Evolutionary conservation across 2,888 invertebrate genomes (phyloP).

Genomic region (Poecilus cupreus): DNA sequence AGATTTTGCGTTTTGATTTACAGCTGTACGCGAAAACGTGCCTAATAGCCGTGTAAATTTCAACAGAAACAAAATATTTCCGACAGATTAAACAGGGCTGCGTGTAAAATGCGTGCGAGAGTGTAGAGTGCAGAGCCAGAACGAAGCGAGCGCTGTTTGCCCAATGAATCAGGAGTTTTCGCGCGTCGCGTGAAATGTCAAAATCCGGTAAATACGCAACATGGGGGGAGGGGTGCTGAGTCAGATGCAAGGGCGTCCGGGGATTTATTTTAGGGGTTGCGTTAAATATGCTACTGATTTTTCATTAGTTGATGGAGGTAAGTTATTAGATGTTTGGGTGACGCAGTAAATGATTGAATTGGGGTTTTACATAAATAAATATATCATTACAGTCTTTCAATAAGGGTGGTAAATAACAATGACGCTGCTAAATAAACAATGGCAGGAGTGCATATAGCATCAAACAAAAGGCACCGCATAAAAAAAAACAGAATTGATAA

Average conservation of each 20-base stretch:
- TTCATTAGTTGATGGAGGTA: slow-evolving; percentile 38
- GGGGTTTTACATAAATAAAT: background rate
- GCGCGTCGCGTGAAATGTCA: slow-evolving; percentile 45
- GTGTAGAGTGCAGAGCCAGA: too few species aligned
- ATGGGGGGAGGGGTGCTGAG: background rate
- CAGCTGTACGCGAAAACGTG: slow-evolving; percentile 1
- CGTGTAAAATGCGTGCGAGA: background rate
- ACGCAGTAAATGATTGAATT: background rate
- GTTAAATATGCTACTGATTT: slow-evolving; percentile 36
- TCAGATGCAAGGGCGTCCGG: slow-evolving; percentile 1
- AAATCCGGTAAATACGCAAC: slow-evolving; percentile 41
- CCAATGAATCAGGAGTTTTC: slow-evolving; percentile 36
- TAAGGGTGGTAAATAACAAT: background rate
- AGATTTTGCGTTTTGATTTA: slow-evolving; percentile 4
- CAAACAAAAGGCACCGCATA: too few species aligned
- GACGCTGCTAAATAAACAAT: too few species aligned
- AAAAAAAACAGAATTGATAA: too few species aligned
- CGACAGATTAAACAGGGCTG: slow-evolving; percentile 18
- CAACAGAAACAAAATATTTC: slow-evolving; percentile 33
- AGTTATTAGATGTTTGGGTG: background rate
- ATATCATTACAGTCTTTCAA: background rate
- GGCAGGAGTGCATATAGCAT: too few species aligned
- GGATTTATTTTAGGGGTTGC: slow-evolving; percentile 29
- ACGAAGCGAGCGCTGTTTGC: background rate
- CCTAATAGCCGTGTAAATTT: slow-evolving; percentile 46